These are phyloP conservation scores for Hycleus cichorii DNA, from an alignment of 1,140 invertebrate species.

Conservation along the genomic window DNA sequence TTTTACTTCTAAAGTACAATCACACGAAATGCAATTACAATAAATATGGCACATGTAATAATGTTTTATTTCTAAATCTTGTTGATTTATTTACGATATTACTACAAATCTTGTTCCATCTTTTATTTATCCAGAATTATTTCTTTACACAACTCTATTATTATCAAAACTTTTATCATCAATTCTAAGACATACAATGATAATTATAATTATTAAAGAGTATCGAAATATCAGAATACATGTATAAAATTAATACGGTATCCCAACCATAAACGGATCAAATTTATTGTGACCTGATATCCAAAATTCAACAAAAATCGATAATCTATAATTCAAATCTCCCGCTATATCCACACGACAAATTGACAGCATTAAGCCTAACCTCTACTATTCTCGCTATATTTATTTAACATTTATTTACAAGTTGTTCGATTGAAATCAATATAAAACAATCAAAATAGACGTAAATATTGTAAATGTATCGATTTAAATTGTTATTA, in stretches of 20 bases:
- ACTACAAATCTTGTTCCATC: slow-evolving; percentile 13
- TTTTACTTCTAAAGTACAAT: slow-evolving; percentile 27
- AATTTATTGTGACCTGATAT: slow-evolving; percentile 7
- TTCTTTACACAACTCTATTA: background rate
- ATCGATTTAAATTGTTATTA: no score
- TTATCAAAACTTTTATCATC: slow-evolving; percentile 6
- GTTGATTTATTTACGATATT: slow-evolving; percentile 3
- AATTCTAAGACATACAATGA: slow-evolving; percentile 12
- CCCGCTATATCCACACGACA: no score
- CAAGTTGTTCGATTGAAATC: no score
- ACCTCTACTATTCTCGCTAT: no score
- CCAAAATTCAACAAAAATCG: background rate
- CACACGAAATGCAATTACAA: slow-evolving; percentile 32
- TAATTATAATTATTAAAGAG: slow-evolving; percentile 13
- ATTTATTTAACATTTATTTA: no score
- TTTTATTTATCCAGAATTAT: background rate
- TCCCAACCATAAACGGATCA: slow-evolving; percentile 8
- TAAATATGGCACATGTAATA: slow-evolving; percentile 34
- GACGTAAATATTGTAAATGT: no score
- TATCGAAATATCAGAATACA: slow-evolving; percentile 18
- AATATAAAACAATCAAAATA: no score
- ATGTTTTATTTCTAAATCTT: slow-evolving; percentile 17
- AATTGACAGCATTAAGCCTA: no score
- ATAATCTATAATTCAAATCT: no score
- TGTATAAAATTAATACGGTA: slow-evolving; percentile 12